Base-by-base conservation (phyloP, 2,888 invertebrate species). In the Gandaritis pyraliata region DNA sequence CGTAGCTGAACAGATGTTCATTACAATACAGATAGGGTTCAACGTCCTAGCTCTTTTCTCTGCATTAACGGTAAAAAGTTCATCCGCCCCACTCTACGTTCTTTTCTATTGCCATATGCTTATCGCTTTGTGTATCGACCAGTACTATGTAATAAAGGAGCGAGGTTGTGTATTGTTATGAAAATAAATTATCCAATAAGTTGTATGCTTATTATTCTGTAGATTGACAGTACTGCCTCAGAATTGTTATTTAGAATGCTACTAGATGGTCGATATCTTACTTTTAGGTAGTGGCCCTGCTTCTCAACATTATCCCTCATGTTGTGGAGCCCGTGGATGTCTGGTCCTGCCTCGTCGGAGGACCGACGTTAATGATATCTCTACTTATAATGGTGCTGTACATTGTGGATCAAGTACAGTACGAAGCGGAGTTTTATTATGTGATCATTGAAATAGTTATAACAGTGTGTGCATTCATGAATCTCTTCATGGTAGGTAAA, bases 241-340 rank as follows among this genome's bases (percentile, higher is more conserved):
- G 18, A 53, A 33, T 33, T 48, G 10, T 33, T 50, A 36, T 10
- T 29, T 33, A 30, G 47, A 56, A 53, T 70, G 59, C 57, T 70
- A 61, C 65, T 70, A 81, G 75, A 70, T 75, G 75, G 66, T 72
- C 71, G 73, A 60, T 80, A 77, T 86, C 80, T 86, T 85, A 78
- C 76, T 90, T 90, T 86, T 91, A 91, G 90, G 89, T 87, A 82
- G 81, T 90, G 82, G 88, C 89, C 72, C 82, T 91, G 66, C 81
- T 90, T 65, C 87, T 91, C 79, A 87, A 81, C 84, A 76, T 90
- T 70, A 80, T 90, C 66, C 88, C 88, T 63, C 83, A 87, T 77
- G 82, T 90, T 68, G 87, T 90, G 85, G 80, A 77, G 30, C 87
- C 88, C 0, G 72, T 87, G 82, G 87, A 88, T 53, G 33, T 64